Percentiles rank a stretch among this genome's conserved stretches.
These are phyloP conservation scores for Acipenser ruthenus DNA, from an alignment of 2,797 vertebrate genomes.

Conservation along the genomic window DNA sequence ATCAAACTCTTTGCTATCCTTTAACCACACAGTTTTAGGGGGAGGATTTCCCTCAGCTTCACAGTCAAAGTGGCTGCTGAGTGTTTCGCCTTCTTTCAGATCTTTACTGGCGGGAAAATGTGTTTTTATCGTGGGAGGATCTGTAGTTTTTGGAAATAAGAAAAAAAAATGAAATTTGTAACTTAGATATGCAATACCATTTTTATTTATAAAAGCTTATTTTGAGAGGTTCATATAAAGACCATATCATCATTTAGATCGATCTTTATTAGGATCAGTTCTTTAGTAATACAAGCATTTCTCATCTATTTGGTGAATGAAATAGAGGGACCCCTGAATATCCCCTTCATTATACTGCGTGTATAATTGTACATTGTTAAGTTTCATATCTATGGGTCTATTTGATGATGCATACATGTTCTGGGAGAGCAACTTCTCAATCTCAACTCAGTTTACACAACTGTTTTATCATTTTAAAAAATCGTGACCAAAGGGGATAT, in stretches of 20 bases:
- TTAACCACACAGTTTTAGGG: constrained; percentile 24
- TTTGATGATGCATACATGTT: no score
- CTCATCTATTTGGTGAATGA: not conserved
- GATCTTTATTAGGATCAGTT: not conserved
- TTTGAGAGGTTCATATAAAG: not conserved
- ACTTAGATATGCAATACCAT: not conserved
- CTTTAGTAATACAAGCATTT: not conserved
- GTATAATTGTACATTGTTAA: no score
- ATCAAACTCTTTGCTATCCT: constrained; percentile 4
- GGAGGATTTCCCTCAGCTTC: constrained; percentile 24
- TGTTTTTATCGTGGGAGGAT: constrained; percentile 14
- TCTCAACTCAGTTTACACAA: not conserved
- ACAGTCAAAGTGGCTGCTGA: no score
- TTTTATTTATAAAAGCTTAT: not conserved
- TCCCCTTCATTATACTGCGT: no score
- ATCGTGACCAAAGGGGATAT: no score
- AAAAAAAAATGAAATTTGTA: constrained; percentile 8
- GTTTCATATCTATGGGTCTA: no score
- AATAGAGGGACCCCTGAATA: no score
- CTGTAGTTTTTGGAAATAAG: constrained; percentile 32
- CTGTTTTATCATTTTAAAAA: not conserved
- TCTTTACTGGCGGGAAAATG: no score
- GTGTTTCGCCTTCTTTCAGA: no score
- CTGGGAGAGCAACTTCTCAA: no score
- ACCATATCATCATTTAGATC: not conserved